Percentiles rank a stretch among this genome's conserved stretches.
Conservation (phyloP, 1,140 invertebrate species). For the Zaprionus vittiger region DNA sequence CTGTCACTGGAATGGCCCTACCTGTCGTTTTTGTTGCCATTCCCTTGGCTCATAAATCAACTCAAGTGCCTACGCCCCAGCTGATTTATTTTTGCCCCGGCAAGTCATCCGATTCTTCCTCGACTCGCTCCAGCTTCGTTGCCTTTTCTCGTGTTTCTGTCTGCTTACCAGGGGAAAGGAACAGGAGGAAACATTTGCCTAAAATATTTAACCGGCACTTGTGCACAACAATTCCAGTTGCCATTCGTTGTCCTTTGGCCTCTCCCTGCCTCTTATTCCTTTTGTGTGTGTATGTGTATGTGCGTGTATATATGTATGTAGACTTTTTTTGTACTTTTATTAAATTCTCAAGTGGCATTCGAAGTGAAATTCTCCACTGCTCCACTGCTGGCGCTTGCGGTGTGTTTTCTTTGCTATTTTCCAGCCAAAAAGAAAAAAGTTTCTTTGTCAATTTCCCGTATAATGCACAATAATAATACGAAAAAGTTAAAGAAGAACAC, state of each 20-base stretch:
- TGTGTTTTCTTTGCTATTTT: conserved; percentile 66
- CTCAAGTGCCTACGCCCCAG: conserved; percentile 81
- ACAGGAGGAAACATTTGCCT: conserved; percentile 58
- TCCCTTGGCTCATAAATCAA: conserved; percentile 69
- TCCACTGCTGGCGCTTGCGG: conserved; percentile 27
- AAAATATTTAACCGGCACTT: conserved; percentile 82
- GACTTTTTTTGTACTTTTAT: conserved; percentile 62
- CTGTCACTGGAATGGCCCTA: conserved; percentile 55
- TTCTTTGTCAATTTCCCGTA: conserved; percentile 80
- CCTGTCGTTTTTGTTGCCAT: conserved; percentile 56
- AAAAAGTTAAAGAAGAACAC: conserved; percentile 45
- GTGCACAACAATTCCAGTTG: conserved; percentile 74
- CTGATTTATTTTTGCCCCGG: conserved; percentile 73
- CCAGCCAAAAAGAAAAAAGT: conserved; percentile 61
- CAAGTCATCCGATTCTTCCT: conserved; percentile 49
- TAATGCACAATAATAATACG: conserved; percentile 79
- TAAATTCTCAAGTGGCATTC: conserved; percentile 80
- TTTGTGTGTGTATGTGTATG: neutral
- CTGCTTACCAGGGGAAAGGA: neutral
- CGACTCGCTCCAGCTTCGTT: neutral
- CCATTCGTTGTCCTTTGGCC: conserved; percentile 28
- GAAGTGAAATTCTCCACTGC: conserved; percentile 62
- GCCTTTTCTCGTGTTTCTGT: neutral
- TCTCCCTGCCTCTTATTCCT: conserved; percentile 1
- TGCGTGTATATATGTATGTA: neutral